Evolutionary conservation across 2,113 vertebrate genomes (phyloP), one percentile per base, ranked within the genome.

Genomic region (Hydrolagus affinis): DNA sequence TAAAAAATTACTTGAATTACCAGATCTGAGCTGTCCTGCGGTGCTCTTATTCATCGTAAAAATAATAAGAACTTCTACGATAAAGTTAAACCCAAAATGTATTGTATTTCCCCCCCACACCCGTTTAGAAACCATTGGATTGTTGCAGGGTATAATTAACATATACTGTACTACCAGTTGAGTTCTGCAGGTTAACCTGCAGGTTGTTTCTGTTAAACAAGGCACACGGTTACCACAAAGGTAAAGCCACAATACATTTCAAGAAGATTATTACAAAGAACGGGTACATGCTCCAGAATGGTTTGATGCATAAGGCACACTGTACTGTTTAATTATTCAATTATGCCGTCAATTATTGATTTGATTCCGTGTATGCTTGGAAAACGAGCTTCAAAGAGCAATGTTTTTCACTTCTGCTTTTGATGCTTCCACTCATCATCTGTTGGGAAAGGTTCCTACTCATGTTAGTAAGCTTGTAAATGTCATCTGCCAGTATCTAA

Each of bases 1-100:
- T 98, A 90, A 93, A 91, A 78, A 95, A 90, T 85, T 98, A 96
- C 88, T 91, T 99, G 68, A 95, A 91, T 78, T 91, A 99, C 75
- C 89, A 91, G 30, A 87, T 89, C 56, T 90, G 91, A 94, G 75
- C 60, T 77, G 64, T 23, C 21, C 57, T 57, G 76, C 25, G 57
- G 86, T 73, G 0, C 14, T 56, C 77, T 15, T 64, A 44, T 44
- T 62, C 4, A 83, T 62, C 3, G 28, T 83, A 83, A 83, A n/a
- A 66, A 32, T 83, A 9, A 60, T 32, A 9, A 32, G 9, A 66
- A 66, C 25, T 30, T 32, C 8, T 83, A 17, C 25, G 30, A 83
- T 9, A 32, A 4, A 83, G 25, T 66, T 25, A 17, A 60, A 66
- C 77, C 15, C 23, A 62, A 23, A 44, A 6, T 44, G 57, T 25